Conservation (phyloP, 1,140 invertebrate genomes). For the Linepithema humile region DNA sequence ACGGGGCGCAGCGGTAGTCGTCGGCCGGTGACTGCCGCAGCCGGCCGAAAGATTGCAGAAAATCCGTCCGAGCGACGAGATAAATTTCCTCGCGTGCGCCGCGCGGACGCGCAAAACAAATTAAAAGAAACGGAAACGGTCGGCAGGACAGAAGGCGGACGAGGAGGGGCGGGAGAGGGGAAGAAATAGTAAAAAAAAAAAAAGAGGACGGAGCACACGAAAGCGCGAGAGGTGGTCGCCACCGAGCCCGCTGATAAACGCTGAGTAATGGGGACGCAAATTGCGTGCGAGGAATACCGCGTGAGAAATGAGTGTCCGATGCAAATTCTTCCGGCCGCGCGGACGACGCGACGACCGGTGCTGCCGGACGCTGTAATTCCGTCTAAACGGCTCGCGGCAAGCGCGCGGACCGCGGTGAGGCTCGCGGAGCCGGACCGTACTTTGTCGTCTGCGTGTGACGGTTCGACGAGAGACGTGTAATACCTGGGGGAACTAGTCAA, state of each 20-base stretch:
- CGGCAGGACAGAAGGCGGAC: not conserved
- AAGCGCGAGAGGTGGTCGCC: constrained; percentile 14
- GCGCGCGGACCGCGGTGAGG: not conserved
- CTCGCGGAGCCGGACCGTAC: not conserved
- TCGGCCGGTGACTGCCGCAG: constrained; percentile 14
- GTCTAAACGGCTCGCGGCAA: constrained; percentile 1
- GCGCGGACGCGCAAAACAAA: constrained; percentile 39
- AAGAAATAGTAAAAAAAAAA: not conserved
- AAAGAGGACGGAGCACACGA: not conserved
- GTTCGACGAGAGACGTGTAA: not conserved
- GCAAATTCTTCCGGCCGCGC: constrained; percentile 53
- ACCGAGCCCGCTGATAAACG: constrained; percentile 64
- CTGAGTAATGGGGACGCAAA: constrained; percentile 69
- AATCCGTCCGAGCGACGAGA: constrained; percentile 45
- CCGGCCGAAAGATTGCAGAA: constrained; percentile 46
- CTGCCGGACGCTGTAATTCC: constrained; percentile 3
- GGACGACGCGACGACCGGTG: constrained; percentile 4
- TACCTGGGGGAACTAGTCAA: not conserved
- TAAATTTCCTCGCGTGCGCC: constrained; percentile 49
- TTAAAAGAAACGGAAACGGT: constrained; percentile 26
- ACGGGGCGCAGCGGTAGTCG: not conserved
- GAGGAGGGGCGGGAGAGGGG: not conserved
- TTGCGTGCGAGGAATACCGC: constrained; percentile 45
- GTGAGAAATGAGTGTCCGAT: constrained; percentile 59
- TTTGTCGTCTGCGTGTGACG: not conserved